Base-by-base conservation (phyloP, 2,113 vertebrate genomes). In the Pollimyrus isidori region DNA sequence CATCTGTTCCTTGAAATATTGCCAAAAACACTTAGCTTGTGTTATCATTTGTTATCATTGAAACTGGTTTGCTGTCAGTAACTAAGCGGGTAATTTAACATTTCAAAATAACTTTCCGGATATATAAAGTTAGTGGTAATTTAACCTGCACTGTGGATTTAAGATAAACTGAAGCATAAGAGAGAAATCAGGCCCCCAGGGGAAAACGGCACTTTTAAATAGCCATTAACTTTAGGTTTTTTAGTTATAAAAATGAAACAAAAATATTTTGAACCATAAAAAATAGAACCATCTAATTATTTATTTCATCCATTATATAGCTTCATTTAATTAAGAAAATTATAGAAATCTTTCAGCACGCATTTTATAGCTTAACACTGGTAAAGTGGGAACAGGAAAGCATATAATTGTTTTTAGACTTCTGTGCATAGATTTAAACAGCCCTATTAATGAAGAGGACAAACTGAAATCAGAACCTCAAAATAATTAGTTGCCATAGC, bases 241-340 rank as follows among this genome's bases (percentile, higher is more conserved):
- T 73, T 86, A 90, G 87, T 89, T 83, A 42, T 88, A 90, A 89
- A 90, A 90, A 73, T 80, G 35, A 80, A 80, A 80, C 69, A 39
- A 80, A 17, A 80, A 90, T 56, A 90, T 87, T 85, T 88, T 90
- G 86, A 89, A 91, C 91, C 92, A 92, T 82, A 92, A 94, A 65
- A 93, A 94, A 94, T 93, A 92, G 88, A 93, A 42, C 85, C 45
- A 89, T 94, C 91, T 92, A 90, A 89, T 92, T 92, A 91, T 84
- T 90, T 90, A 88, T 90, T 90, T 90, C 88, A 87, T 87, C n/a
- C 85, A 53, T 87, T 92, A 91, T 87, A 85, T 80, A 90, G 84
- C 39, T 45, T 84, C 45, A 23, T 84, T 88, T 88, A 69, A 30
- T 90, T 46, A 87, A 50, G 88, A 90, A 90, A 90, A 89, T 87